Evolutionary conservation across 2,797 vertebrate species (phyloP).

Genomic region (Microcaecilia unicolor): DNA sequence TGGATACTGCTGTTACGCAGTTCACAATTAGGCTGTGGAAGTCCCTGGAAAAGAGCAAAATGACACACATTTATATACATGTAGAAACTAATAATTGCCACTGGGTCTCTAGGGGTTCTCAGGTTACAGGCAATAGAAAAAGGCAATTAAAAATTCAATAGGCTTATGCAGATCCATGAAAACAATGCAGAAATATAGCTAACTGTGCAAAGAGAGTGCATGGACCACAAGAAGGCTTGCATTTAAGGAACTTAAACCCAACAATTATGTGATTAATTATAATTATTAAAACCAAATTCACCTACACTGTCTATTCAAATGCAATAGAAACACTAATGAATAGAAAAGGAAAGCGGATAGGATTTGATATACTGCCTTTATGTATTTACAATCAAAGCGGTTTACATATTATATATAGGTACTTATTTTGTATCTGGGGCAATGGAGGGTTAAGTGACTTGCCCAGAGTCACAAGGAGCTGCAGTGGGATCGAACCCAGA

Average conservation of each 20-base stretch:
- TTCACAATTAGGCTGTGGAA: slow-evolving; percentile 20
- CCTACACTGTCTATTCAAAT: background rate
- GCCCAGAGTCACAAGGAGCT: too few relatives aligned
- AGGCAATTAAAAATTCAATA: background rate
- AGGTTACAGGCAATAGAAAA: background rate
- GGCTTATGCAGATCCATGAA: background rate
- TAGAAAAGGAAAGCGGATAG: too few relatives aligned
- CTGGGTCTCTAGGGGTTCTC: background rate
- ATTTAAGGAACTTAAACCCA: background rate
- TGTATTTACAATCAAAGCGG: too few relatives aligned
- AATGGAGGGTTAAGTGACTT: too few relatives aligned
- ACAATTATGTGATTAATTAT: fast-evolving
- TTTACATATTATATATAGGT: too few relatives aligned
- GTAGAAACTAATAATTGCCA: background rate
- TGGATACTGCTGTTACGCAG: slow-evolving; percentile 28
- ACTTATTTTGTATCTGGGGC: too few relatives aligned
- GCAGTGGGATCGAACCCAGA: too few relatives aligned
- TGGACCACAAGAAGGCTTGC: background rate
- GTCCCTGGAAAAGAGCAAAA: slow-evolving; percentile 49
- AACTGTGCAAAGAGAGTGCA: background rate
- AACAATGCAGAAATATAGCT: background rate
- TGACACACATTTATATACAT: slow-evolving; percentile 5
- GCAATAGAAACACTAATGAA: background rate
- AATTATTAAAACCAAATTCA: background rate
- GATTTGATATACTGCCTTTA: too few relatives aligned